A percentile compares a stretch with the other conserved stretches of the same genome.
These are phyloP conservation scores for Ichneumoninae sp. DNA, from an alignment of 2,888 invertebrate species.

Conservation along the genomic window DNA sequence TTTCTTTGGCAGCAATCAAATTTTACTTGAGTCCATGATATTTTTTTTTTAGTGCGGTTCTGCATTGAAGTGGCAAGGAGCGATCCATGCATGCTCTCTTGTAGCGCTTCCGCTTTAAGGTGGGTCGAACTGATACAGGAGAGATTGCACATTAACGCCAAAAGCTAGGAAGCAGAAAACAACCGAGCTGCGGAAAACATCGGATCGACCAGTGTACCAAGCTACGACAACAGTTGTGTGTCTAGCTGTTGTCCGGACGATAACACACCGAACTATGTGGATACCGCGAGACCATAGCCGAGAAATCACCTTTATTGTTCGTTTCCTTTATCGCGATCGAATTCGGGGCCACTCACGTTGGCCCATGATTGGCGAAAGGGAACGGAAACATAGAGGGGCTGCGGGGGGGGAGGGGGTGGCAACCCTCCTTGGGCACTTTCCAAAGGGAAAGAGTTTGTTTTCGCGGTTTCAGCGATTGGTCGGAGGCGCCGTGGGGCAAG, in stretches of 20 bases:
- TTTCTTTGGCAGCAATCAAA: too few species aligned
- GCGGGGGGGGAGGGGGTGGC: not conserved
- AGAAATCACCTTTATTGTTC: not conserved
- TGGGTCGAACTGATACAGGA: too few species aligned
- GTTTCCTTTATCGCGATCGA: conserved; percentile 14
- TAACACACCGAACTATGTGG: not conserved
- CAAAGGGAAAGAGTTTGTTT: conserved; percentile 60
- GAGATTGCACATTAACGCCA: too few species aligned
- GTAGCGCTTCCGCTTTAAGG: too few species aligned
- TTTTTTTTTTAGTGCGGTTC: too few species aligned
- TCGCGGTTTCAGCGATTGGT: conserved; percentile 33
- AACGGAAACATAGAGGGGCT: not conserved
- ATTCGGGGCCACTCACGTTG: conserved; percentile 15
- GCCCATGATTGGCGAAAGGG: conserved; percentile 31
- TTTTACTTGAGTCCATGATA: too few species aligned
- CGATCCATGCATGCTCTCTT: too few species aligned
- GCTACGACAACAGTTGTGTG: not conserved
- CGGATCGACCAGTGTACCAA: too few species aligned
- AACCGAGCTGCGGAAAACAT: too few species aligned
- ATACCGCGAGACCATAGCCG: not conserved
- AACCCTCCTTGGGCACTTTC: conserved; percentile 69
- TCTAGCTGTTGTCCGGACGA: not conserved
- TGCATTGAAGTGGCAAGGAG: too few species aligned
- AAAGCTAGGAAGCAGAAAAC: too few species aligned
- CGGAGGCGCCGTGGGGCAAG: conserved; percentile 34